Conservation (phyloP, 2,113 vertebrate genomes). For the Chrysochloris asiatica region DNA sequence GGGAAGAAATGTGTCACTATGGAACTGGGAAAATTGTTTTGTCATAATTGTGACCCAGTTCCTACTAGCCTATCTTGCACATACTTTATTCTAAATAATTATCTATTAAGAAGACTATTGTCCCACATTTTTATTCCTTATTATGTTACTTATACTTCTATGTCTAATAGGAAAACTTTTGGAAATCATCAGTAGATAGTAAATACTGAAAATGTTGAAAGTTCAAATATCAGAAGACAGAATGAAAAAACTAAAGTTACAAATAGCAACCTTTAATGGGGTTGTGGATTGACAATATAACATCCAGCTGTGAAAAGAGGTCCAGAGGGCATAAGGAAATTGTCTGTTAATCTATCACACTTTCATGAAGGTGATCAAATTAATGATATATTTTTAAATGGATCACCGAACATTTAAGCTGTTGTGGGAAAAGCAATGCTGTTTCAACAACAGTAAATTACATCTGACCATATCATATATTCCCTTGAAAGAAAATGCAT, state of each 20-base stretch:
- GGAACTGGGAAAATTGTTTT: too few species aligned
- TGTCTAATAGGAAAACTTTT: not conserved
- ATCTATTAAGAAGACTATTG: not conserved
- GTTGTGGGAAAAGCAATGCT: not conserved
- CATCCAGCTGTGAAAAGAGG: not conserved
- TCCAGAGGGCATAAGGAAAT: not conserved
- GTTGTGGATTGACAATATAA: not conserved
- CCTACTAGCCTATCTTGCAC: not conserved
- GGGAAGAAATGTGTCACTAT: too few species aligned
- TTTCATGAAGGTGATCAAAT: not conserved
- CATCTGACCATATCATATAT: not conserved
- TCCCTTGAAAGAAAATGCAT: not conserved
- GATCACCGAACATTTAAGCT: not conserved
- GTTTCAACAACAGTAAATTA: not conserved
- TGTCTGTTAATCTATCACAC: not conserved
- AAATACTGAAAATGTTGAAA: not conserved
- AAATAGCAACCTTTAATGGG: not conserved
- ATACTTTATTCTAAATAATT: not conserved
- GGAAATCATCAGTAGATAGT: not conserved
- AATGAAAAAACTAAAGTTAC: not conserved
- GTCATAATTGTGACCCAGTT: not conserved
- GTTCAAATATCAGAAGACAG: not conserved
- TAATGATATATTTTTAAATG: not conserved
- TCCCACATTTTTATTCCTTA: not conserved
- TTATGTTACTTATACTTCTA: not conserved